A percentile compares a stretch with the other conserved stretches of the same genome.
Evolutionary conservation across 2,797 vertebrate species (phyloP).

Genomic region (Emydoidea blandingii): DNA sequence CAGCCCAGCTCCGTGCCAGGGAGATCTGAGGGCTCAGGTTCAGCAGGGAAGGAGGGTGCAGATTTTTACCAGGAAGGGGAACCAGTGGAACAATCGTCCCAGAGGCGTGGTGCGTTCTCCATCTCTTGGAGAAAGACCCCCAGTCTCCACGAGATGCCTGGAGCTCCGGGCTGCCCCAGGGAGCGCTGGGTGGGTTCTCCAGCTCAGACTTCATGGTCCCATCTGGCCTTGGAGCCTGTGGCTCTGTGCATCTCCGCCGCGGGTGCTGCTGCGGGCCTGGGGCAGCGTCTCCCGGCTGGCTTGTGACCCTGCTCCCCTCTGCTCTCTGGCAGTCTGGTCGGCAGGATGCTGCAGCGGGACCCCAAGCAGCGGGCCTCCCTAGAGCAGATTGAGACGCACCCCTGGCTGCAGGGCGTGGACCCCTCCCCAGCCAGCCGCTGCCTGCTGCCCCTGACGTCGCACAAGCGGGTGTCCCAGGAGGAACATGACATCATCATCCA

Average conservation of each 20-base stretch:
- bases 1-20: background rate
- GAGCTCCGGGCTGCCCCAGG: too few species aligned
- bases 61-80: too few species aligned
- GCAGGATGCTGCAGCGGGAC: constrained; percentile 90
- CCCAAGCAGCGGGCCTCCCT: constrained; percentile 85
- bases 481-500: constrained; percentile 83
- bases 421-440: constrained; percentile 84
- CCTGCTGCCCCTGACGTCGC: constrained; percentile 83
- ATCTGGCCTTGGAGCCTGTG: accelerated
- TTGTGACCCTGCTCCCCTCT: background rate
- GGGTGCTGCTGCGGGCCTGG: constrained; percentile 78
- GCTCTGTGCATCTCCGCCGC: background rate
- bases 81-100: too few species aligned
- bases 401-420: constrained; percentile 89
- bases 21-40: background rate
- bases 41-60: background rate
- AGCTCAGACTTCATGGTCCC: background rate
- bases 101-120: too few species aligned
- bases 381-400: constrained; percentile 85
- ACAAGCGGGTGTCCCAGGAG: constrained; percentile 79
- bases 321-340: constrained; percentile 83
- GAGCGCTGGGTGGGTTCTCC: too few species aligned
- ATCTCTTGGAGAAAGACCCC: too few species aligned
- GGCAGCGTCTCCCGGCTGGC: background rate
- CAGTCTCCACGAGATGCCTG: too few species aligned